Evolutionary conservation across 2,797 vertebrate species (phyloP).

Genomic region (Erethizon dorsatum): DNA sequence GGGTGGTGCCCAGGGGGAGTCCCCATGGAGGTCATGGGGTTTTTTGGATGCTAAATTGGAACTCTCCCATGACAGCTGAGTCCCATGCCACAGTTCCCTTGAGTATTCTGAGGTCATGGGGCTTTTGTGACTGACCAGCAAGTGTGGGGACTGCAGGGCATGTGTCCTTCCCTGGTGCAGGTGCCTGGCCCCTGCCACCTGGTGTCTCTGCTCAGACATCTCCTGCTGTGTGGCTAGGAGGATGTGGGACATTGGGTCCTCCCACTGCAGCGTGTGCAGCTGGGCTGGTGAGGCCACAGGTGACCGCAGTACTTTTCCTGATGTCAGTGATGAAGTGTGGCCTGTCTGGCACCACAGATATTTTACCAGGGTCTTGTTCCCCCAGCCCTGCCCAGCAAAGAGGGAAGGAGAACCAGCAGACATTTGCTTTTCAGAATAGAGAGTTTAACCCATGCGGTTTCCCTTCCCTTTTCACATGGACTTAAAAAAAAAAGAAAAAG

Average conservation of each 20-base stretch:
- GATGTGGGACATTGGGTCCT: too few species aligned
- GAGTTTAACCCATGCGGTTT: neutral
- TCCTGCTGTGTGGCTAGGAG: neutral
- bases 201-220: neutral
- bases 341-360: neutral
- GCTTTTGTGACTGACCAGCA: neutral
- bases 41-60: neutral
- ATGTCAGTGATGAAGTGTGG: neutral
- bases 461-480: conserved; percentile 66
- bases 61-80: neutral
- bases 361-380: neutral
- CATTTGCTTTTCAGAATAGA: neutral
- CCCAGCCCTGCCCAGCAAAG: neutral
- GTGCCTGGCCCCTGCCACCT: accelerated
- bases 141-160: neutral
- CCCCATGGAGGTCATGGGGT: neutral
- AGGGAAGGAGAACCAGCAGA: conserved; percentile 49
- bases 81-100: neutral
- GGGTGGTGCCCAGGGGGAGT: neutral
- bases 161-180: neutral
- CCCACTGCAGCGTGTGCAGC: too few species aligned
- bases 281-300: neutral
- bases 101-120: neutral
- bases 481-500: neutral
- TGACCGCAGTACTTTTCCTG: neutral